Base-by-base conservation (phyloP, 37 sponge, comb jelly and placozoan species). In the Ephydatia muelleri region DNA sequence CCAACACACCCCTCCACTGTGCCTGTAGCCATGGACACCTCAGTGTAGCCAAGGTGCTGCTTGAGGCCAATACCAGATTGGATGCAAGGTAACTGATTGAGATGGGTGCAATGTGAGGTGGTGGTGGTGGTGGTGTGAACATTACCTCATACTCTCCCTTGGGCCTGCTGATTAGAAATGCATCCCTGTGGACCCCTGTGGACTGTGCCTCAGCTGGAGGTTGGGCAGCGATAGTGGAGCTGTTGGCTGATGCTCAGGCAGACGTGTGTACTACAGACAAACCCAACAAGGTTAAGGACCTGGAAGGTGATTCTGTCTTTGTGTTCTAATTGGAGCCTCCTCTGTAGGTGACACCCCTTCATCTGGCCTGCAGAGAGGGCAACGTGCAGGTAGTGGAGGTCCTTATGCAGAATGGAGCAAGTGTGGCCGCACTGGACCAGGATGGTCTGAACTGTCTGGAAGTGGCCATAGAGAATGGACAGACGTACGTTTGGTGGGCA, bases 1-100 rank as follows among this genome's bases (percentile, higher is more conserved):
- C 85, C 0, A 98, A 98, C 91, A 88, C 87, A 19, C 90, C 99
- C 0, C 93, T 98, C 14, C 99, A 98, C 75, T 77, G 94, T 35
- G 99, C 99, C 26, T 93, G 95, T 37, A 85, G 68, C 43, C 67
- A 94, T 69, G 99, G 95, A 13, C 85, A 93, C 8, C 47, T 72
- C n/a, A 69, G 84, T 22, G 89, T 82, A 23, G 90, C 80, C 14
- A 83, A 84, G 37, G 76, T 73, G 2, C 79, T 98, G 34, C 72
- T 98, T 22, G 85, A 88, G 14, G 57, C 73, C 70, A 84, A 88
- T 21, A 93, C 96, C 25, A 86, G 83, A 22, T 84, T 93, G 57
- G 92, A 88, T 26, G 92, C 87, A 6, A 95, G 90, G 90, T 93
- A 68, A 25, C 75, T 75, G 36, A 43, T 43, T 43, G 43, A 43